Percentiles rank a stretch among this genome's conserved stretches.
Evolutionary conservation across 1,140 invertebrate species (phyloP).

Genomic region (Sycophaga agraensis): DNA sequence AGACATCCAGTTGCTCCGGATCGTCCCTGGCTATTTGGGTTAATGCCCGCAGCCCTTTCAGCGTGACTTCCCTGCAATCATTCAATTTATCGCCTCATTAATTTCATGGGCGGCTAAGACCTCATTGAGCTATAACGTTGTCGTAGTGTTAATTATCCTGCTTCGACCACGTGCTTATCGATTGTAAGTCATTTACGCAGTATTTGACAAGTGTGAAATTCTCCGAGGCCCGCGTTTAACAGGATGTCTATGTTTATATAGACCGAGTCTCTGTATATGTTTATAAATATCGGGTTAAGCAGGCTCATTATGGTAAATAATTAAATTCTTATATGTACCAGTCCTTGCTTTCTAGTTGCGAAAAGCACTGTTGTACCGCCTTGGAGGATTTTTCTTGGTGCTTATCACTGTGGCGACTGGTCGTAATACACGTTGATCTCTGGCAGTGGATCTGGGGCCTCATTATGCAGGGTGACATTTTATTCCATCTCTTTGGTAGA

Average conservation of each 20-base stretch:
- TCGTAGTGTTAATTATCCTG: no score
- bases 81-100: no score
- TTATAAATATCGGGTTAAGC: no score
- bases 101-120: no score
- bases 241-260: no score
- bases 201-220: no score
- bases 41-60: slow-evolving; percentile 74
- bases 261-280: no score
- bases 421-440: background rate
- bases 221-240: no score
- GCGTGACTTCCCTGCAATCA: slow-evolving; percentile 75
- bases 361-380: slow-evolving; percentile 65
- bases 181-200: no score
- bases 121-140: no score
- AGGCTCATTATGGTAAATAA: no score
- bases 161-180: no score
- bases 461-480: slow-evolving; percentile 20
- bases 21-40: slow-evolving; percentile 74
- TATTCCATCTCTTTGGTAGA: background rate
- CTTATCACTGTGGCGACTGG: slow-evolving; percentile 56
- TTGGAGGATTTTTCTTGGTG: slow-evolving; percentile 65
- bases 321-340: slow-evolving; percentile 63
- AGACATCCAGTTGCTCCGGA: slow-evolving; percentile 63
- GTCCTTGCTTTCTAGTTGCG: slow-evolving; percentile 71
- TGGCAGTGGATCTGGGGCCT: background rate